phyloP scores from a whole-genome alignment of 2,113 vertebrate genomes.

The Cyphomyrus discorhynchus region DNA sequence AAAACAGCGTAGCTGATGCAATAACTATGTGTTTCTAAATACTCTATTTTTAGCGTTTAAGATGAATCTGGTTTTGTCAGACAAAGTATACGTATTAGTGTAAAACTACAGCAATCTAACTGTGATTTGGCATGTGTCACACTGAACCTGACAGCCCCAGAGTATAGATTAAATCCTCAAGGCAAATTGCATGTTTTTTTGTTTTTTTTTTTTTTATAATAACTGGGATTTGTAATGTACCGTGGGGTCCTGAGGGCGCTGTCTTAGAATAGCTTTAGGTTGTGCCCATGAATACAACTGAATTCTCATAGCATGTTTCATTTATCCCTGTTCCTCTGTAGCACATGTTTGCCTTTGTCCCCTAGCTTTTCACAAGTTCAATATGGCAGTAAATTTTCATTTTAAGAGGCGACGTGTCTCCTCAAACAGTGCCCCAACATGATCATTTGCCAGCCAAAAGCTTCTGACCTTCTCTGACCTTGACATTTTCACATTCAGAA shows the following conservation, averaged over 20 bases:
- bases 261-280: background rate
- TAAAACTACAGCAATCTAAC: background rate
- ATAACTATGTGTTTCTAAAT: background rate
- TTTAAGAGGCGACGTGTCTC: background rate
- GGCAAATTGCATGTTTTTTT: background rate
- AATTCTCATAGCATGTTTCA: background rate
- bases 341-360: background rate
- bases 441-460: background rate
- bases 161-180: background rate
- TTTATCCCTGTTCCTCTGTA: background rate
- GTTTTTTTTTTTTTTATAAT: background rate
- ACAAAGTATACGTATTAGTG: background rate
- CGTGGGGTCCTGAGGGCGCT: background rate
- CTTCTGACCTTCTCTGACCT: background rate
- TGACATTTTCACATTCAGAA: constrained; percentile 6
- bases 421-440: background rate
- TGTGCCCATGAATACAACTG: background rate
- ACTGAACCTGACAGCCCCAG: background rate
- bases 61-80: background rate
- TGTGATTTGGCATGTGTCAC: background rate
- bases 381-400: background rate
- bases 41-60: background rate
- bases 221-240: background rate
- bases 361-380: background rate
- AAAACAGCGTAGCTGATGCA: background rate